Evolutionary conservation across 2,888 invertebrate species (phyloP).

Genomic region (Meiosimyza decipiens): DNA sequence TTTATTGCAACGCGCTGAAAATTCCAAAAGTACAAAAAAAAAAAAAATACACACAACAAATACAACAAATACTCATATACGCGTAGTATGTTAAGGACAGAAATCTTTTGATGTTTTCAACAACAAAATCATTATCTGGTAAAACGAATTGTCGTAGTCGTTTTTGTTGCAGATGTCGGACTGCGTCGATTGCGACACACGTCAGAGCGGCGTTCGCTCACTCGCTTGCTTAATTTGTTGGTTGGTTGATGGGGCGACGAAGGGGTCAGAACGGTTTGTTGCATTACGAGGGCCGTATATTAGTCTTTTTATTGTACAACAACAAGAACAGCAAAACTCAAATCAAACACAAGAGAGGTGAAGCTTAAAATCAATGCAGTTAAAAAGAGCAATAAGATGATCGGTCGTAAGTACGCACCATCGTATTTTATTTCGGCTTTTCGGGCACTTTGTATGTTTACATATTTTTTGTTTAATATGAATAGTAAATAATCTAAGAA

Average conservation of each 20-base stretch:
- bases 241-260: not conserved
- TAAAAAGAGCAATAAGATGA: conserved; percentile 16
- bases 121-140: conserved; percentile 23
- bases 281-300: not conserved
- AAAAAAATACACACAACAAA: too few species aligned
- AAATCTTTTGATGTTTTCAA: conserved; percentile 28
- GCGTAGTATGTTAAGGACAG: too few species aligned
- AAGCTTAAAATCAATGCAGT: conserved; percentile 1
- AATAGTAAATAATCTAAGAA: too few species aligned
- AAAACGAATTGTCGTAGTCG: not conserved
- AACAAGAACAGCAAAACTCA: not conserved
- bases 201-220: conserved; percentile 20
- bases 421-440: too few species aligned
- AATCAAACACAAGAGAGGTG: not conserved
- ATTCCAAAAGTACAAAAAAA: too few species aligned
- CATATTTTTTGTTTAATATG: too few species aligned
- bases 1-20: conserved; percentile 13
- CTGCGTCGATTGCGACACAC: conserved; percentile 16
- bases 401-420: not conserved
- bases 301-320: not conserved
- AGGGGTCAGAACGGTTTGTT: not conserved
- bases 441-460: too few species aligned
- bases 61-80: too few species aligned
- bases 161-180: conserved; percentile 20
- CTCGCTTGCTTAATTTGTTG: not conserved